Conservation (phyloP, 2,797 vertebrate genomes). For the Hippoglossus hippoglossus region DNA sequence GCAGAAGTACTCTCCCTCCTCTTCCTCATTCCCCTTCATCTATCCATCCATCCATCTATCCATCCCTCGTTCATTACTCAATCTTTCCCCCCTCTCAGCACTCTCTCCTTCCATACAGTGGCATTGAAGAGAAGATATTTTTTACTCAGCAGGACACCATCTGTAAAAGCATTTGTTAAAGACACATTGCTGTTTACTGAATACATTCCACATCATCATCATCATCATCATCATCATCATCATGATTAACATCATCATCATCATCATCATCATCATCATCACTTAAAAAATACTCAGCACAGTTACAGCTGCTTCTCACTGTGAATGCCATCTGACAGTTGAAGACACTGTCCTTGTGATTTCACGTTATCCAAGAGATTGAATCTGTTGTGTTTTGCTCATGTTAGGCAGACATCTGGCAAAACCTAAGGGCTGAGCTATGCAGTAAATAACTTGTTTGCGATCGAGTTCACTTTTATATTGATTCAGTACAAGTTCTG, state of each 20-base stretch:
- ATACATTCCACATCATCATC: not conserved
- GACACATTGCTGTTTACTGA: not conserved
- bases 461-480: no score
- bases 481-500: no score
- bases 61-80: slow-evolving; percentile 25
- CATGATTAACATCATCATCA: not conserved
- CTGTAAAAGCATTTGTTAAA: not conserved
- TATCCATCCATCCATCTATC: slow-evolving; percentile 5
- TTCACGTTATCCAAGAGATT: no score
- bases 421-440: no score
- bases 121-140: not conserved
- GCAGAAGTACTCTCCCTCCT: slow-evolving; percentile 44
- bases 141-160: not conserved
- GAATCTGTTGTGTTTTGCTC: not conserved
- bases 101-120: slow-evolving; percentile 17
- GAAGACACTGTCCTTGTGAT: not conserved
- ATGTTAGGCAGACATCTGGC: not conserved
- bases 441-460: no score
- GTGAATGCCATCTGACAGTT: not conserved
- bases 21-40: slow-evolving; percentile 34
- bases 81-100: slow-evolving; percentile 20
- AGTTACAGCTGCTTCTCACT: not conserved
- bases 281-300: not conserved
- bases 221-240: not conserved
- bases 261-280: not conserved